Conservation (phyloP, 2,113 vertebrate species). For the Chamaetylas fuelleborni region DNA sequence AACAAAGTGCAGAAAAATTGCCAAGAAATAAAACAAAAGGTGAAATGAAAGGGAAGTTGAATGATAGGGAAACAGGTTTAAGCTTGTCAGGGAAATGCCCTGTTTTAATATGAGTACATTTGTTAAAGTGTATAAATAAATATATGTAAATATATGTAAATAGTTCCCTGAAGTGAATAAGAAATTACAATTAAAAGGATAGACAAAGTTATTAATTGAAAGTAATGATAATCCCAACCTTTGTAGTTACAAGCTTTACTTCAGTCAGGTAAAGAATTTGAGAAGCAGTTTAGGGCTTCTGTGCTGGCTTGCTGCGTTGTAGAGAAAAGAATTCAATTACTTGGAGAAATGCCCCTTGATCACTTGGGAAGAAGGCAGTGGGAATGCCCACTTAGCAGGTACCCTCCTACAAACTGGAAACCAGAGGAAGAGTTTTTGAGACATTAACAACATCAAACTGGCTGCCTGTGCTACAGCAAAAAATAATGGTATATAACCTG, state of each 20-base stretch:
- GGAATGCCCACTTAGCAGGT: background rate
- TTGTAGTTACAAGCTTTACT: slow-evolving; percentile 4
- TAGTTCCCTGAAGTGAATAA: slow-evolving; percentile 26
- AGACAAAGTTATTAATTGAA: slow-evolving; percentile 40
- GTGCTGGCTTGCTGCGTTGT: background rate
- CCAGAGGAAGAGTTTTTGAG: background rate
- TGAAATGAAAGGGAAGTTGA: slow-evolving; percentile 20
- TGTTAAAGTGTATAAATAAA: slow-evolving; percentile 24
- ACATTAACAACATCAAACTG: background rate
- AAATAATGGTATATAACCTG: background rate
- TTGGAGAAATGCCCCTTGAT: background rate
- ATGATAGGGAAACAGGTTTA: slow-evolving; percentile 3
- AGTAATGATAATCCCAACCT: slow-evolving; percentile 18
- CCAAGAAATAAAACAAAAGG: slow-evolving; percentile 14
- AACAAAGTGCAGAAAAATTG: background rate
- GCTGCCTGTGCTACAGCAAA: background rate
- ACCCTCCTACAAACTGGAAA: background rate
- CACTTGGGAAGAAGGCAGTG: background rate
- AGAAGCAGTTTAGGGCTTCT: background rate
- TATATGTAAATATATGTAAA: slow-evolving; percentile 31
- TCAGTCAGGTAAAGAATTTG: background rate
- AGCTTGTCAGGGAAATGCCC: slow-evolving; percentile 1
- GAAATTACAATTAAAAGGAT: slow-evolving; percentile 37
- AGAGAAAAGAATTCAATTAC: background rate
- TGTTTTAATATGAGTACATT: slow-evolving; percentile 21